phyloP scores from a whole-genome alignment of 1,140 invertebrate species.

The Drosophila repleta region DNA sequence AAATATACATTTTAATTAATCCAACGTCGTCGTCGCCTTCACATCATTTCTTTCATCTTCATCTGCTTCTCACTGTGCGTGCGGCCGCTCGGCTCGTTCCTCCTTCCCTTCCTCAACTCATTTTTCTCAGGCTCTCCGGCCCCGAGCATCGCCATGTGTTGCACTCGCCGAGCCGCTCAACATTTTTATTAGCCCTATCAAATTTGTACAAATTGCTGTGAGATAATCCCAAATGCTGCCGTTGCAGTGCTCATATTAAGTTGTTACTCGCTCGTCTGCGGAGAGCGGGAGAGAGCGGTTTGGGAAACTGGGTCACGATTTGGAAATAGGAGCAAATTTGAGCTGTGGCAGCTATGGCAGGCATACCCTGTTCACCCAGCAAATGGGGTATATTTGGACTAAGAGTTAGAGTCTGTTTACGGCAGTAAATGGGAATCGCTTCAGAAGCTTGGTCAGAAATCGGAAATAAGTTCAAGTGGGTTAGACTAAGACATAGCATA shows the following conservation, averaged over 20 bases:
- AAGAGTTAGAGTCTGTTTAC: no score
- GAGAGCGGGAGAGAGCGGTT: no score
- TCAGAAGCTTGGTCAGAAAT: no score
- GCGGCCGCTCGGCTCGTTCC: constrained; percentile 17
- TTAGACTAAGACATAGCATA: no score
- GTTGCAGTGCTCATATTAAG: constrained; percentile 21
- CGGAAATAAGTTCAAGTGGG: no score
- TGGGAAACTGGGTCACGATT: no score
- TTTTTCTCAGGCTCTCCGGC: constrained; percentile 31
- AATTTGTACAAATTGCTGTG: constrained; percentile 75
- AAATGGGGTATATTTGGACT: no score
- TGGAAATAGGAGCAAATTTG: no score
- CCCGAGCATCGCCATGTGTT: constrained; percentile 61
- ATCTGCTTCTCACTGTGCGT: constrained; percentile 25
- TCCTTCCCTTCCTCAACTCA: constrained; percentile 35
- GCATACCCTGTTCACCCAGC: no score
- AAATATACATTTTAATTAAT: constrained; percentile 61
- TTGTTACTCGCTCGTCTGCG: not conserved
- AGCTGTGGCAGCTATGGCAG: no score
- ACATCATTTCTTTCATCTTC: not conserved
- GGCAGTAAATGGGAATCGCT: no score
- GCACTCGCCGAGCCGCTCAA: constrained; percentile 32
- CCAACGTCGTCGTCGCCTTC: not conserved
- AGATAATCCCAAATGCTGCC: constrained; percentile 29
- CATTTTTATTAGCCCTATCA: constrained; percentile 75